Conservation (phyloP, 1,140 invertebrate genomes). For the Anadara kagoshimensis region DNA sequence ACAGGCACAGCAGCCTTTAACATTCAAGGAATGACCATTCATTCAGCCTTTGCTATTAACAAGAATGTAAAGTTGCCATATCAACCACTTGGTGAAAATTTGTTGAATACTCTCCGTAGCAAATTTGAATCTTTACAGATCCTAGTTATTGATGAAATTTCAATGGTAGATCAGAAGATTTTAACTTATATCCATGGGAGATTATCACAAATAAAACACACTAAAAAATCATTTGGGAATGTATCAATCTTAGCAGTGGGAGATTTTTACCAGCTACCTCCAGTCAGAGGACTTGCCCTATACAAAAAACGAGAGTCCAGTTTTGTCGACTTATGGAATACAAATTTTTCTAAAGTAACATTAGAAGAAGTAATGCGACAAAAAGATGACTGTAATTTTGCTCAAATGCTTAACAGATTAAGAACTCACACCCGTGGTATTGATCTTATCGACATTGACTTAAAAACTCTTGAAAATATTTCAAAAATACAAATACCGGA, state of each 20-base stretch:
- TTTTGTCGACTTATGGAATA: constrained; percentile 22
- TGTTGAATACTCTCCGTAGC: too few species aligned
- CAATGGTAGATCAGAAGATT: constrained; percentile 35
- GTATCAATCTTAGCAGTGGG: constrained; percentile 42
- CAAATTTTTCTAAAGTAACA: constrained; percentile 5
- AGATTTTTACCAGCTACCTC: too few species aligned
- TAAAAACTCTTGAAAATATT: too few species aligned
- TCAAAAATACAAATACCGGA: too few species aligned
- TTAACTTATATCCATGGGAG: constrained; percentile 39
- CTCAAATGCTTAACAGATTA: constrained; percentile 27
- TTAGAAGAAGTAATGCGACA: constrained; percentile 34
- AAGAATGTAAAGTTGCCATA: too few species aligned
- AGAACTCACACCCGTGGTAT: constrained; percentile 1
- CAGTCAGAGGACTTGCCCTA: too few species aligned
- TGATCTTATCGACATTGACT: background rate
- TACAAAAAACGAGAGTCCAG: background rate
- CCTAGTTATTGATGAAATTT: too few species aligned
- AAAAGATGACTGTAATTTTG: constrained; percentile 33
- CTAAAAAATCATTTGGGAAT: constrained; percentile 33
- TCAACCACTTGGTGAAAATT: too few species aligned
- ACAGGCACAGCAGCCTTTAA: too few species aligned
- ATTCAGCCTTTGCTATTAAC: too few species aligned
- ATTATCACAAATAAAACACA: constrained; percentile 25
- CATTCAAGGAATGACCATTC: too few species aligned
- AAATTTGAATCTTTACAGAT: too few species aligned